A percentile compares a stretch with the other conserved stretches of the same genome.
Conservation (phyloP, 1,140 invertebrate genomes). For the Zeugodacus cucurbitae region DNA sequence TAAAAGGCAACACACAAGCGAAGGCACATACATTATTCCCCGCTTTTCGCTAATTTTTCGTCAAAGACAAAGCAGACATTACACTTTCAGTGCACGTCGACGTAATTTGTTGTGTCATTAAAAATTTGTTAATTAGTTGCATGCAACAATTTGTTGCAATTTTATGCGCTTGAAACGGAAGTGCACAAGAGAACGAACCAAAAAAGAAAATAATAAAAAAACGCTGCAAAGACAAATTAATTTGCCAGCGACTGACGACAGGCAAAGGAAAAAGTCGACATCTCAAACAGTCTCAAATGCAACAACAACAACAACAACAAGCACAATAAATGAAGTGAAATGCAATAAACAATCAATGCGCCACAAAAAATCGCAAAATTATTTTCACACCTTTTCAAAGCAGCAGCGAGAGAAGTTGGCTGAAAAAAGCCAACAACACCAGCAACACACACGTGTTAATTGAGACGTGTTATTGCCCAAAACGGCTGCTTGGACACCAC, state of each 20-base stretch:
- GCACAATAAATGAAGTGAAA: too few species aligned
- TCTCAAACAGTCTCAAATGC: not conserved
- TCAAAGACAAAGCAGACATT: not conserved
- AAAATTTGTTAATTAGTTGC: constrained; percentile 29
- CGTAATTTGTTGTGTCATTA: constrained; percentile 22
- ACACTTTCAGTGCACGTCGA: not conserved
- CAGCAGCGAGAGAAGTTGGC: not conserved
- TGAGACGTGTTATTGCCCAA: not conserved
- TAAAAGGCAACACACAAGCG: too few species aligned
- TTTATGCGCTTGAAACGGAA: constrained; percentile 27
- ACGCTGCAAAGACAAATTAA: not conserved
- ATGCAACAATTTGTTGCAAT: constrained; percentile 28
- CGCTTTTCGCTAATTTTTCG: not conserved
- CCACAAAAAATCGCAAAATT: not conserved
- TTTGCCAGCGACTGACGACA: not conserved
- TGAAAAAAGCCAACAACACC: not conserved
- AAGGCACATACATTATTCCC: too few species aligned
- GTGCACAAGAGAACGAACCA: not conserved
- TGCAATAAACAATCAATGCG: not conserved
- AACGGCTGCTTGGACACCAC: not conserved
- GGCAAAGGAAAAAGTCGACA: not conserved
- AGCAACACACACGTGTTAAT: not conserved
- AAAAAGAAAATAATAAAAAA: not conserved
- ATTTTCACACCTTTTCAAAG: not conserved
- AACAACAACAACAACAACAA: too few species aligned